Base-by-base conservation (phyloP, 2,113 vertebrate genomes). In the Mormyrus iriodes region DNA sequence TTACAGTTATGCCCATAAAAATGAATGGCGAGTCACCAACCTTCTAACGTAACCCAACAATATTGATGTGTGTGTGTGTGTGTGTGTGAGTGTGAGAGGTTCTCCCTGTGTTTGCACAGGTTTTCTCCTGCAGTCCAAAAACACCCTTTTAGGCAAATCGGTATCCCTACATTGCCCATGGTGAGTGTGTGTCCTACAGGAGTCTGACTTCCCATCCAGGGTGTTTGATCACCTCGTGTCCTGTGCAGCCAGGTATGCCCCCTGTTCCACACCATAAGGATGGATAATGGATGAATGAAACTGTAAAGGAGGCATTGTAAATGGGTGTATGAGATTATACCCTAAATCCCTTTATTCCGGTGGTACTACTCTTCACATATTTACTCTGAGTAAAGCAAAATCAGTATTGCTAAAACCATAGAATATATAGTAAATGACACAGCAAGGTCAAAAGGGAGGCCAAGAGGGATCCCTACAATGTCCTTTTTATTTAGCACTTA, bases 401-500 rank as follows among this genome's bases (percentile, higher is more conserved):
- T 76, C 69, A 42, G 69, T 17, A 76, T 19, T 76, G 69, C 69
- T 39, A 76, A 39, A 76, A 5, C 35, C 73, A 42, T 42, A 79
- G 73, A 5, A 35, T 42, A 79, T 79, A 42, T 42, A 79, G 35
- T 39, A 79, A 42, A 79, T 42, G 73, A 79, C 73, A 79, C 8
- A 39, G 73, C 73, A 17, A 31, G 5, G 31, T 39, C 69, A 73
- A 17, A 73, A 73, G 65, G 69, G 1, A 19, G 73, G 31, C 13
- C 35, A 65, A 15, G 31, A 5, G 49, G 49, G 13, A 52, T 73
- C 46, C 76, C 42, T 89, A 79, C 35, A 55, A 61, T 53, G 88
- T 27, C 49, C 79, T 82, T 84, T 89, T 89, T 21, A 84, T 61
- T 39, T 85, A 8, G 76, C 76, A 15, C 51, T 27, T 51, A 89